Percentiles rank a stretch among this genome's conserved stretches.
Evolutionary conservation across 1,140 invertebrate genomes (phyloP).

Genomic region (Drosophila bocki): DNA sequence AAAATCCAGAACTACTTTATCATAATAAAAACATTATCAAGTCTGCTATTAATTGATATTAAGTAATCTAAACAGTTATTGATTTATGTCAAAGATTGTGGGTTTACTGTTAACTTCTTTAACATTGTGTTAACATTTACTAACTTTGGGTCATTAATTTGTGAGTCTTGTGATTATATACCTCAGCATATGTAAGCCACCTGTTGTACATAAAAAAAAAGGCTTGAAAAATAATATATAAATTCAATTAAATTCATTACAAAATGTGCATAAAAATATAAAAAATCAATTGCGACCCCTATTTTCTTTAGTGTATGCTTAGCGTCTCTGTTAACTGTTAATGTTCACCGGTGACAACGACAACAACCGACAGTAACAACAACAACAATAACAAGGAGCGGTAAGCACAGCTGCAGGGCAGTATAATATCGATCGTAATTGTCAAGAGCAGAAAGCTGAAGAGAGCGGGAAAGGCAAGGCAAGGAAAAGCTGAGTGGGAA

Average conservation of each 20-base stretch:
- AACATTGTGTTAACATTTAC: neutral
- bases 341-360: slow-evolving; percentile 40
- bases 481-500: neutral
- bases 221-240: too few species aligned
- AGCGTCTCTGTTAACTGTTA: slow-evolving; percentile 37
- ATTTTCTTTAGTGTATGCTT: slow-evolving; percentile 20
- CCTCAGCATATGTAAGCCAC: too few species aligned
- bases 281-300: too few species aligned
- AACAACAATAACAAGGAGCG: slow-evolving; percentile 4
- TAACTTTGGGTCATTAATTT: too few species aligned
- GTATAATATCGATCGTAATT: slow-evolving; percentile 66
- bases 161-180: too few species aligned
- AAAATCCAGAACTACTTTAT: neutral
- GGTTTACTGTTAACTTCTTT: neutral
- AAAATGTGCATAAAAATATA: too few species aligned
- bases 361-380: slow-evolving; percentile 22
- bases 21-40: neutral
- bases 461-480: slow-evolving; percentile 9
- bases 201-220: too few species aligned
- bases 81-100: neutral
- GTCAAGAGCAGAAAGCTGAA: slow-evolving; percentile 35
- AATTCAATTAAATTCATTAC: too few species aligned
- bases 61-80: neutral
- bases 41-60: too few species aligned
- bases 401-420: slow-evolving; percentile 49